Evolutionary conservation across 2,797 vertebrate species (phyloP).

Genomic region (Jordanella pulchra): DNA sequence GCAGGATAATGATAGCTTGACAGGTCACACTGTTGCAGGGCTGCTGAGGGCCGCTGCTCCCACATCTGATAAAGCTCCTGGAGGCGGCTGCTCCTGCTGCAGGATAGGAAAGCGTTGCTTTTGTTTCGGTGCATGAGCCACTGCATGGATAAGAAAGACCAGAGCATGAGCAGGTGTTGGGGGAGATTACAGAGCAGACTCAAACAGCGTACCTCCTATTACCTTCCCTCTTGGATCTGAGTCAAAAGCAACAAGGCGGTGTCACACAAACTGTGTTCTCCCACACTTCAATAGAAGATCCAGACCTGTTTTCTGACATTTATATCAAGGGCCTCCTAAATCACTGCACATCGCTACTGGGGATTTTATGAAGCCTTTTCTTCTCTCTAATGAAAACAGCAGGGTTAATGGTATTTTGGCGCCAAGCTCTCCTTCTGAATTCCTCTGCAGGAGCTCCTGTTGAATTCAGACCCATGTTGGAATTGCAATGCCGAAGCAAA

Average conservation of each 20-base stretch:
- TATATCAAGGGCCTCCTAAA: conserved; percentile 56
- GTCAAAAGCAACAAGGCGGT: conserved; percentile 68
- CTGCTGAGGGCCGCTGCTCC: conserved; percentile 8
- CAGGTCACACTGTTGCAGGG: conserved; percentile 22
- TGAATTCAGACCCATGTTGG: conserved; percentile 27
- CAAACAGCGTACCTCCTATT: conserved; percentile 28
- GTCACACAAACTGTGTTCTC: conserved; percentile 45
- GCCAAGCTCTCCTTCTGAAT: conserved; percentile 50
- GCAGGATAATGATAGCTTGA: conserved; percentile 63
- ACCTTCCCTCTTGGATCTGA: conserved; percentile 58
- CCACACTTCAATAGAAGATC: conserved; percentile 31
- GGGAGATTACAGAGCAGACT: conserved; percentile 55
- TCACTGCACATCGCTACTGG: conserved; percentile 38
- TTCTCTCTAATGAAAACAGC: conserved; percentile 75
- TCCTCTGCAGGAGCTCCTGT: conserved; percentile 39
- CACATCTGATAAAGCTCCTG: conserved; percentile 43
- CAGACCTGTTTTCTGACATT: conserved; percentile 65
- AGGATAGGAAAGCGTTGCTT: conserved; percentile 55
- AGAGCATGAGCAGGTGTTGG: conserved; percentile 62
- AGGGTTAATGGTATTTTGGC: conserved; percentile 52
- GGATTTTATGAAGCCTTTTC: conserved; percentile 65
- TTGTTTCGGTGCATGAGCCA: conserved; percentile 60
- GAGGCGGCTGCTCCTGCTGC: conserved; percentile 34
- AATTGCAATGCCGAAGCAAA: conserved; percentile 1
- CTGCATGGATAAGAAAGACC: conserved; percentile 55